phyloP scores from a whole-genome alignment of 1,140 invertebrate species.

The Nasonia giraulti region DNA sequence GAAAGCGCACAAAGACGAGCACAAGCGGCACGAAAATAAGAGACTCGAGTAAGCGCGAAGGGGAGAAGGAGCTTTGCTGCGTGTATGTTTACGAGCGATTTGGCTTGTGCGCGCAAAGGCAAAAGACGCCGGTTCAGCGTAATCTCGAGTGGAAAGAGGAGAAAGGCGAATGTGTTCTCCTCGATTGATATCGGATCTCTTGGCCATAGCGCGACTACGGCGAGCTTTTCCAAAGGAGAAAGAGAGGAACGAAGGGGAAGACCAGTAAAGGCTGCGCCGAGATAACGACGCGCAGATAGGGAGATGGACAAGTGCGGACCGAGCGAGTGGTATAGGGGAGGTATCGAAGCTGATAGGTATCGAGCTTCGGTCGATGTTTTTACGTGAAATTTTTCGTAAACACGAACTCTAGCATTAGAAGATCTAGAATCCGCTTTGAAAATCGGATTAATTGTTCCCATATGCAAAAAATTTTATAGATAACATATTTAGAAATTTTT shows the following conservation, averaged over 20 bases:
- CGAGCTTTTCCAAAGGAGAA: conserved; percentile 8
- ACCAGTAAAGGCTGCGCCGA: neutral
- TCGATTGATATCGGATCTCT: conserved; percentile 42
- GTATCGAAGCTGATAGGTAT: neutral
- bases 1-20: neutral
- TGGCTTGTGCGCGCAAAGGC: conserved; percentile 1
- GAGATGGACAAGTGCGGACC: neutral
- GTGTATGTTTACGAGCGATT: conserved; percentile 50
- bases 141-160: conserved; percentile 13
- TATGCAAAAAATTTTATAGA: too few relatives aligned
- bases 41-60: neutral
- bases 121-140: conserved; percentile 41
- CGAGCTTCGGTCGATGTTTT: too few relatives aligned
- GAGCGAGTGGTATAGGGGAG: neutral
- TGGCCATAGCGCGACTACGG: neutral
- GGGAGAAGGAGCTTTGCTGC: neutral
- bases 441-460: too few relatives aligned
- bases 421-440: too few relatives aligned
- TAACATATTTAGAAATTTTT: too few relatives aligned
- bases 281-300: neutral
- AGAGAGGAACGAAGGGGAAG: neutral
- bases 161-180: conserved; percentile 17
- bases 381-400: neutral
- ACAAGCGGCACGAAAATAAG: neutral
- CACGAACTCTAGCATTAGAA: neutral